Evolutionary conservation across 2,113 vertebrate genomes (phyloP).

Genomic region (Seriola quinqueradiata): DNA sequence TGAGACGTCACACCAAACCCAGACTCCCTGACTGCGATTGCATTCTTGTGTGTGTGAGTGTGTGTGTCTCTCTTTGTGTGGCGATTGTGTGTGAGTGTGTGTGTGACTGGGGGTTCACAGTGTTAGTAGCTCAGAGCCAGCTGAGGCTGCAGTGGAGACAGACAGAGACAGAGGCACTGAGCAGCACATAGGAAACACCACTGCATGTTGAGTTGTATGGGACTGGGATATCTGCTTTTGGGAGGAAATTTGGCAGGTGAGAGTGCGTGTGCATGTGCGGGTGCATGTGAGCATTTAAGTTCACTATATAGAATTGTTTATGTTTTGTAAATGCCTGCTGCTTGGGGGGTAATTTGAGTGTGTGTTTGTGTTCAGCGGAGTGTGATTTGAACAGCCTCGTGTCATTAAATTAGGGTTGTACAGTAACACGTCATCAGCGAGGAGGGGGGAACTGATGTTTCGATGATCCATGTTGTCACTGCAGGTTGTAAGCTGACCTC

Average conservation of each 20-base stretch:
- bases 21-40: conserved; percentile 66
- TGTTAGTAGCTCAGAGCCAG: conserved; percentile 73
- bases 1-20: conserved; percentile 72
- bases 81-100: conserved; percentile 24
- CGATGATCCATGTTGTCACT: conserved; percentile 46
- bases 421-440: not conserved
- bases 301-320: not conserved
- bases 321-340: not conserved
- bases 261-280: not conserved
- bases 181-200: conserved; percentile 52
- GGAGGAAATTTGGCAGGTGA: conserved; percentile 64
- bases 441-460: conserved; percentile 30
- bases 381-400: not conserved
- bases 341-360: not conserved
- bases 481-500: conserved; percentile 68
- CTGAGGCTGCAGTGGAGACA: conserved; percentile 71
- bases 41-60: conserved; percentile 33
- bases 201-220: conserved; percentile 58
- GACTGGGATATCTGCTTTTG: conserved; percentile 55
- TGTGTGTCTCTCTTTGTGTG: conserved; percentile 27
- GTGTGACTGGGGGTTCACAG: conserved; percentile 69
- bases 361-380: not conserved
- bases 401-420: conserved; percentile 13
- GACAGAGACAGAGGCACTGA: conserved; percentile 60
- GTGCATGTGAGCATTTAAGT: not conserved